Evolutionary conservation across 2,888 invertebrate species (phyloP).

Genomic region (Anarsia innoxiella): DNA sequence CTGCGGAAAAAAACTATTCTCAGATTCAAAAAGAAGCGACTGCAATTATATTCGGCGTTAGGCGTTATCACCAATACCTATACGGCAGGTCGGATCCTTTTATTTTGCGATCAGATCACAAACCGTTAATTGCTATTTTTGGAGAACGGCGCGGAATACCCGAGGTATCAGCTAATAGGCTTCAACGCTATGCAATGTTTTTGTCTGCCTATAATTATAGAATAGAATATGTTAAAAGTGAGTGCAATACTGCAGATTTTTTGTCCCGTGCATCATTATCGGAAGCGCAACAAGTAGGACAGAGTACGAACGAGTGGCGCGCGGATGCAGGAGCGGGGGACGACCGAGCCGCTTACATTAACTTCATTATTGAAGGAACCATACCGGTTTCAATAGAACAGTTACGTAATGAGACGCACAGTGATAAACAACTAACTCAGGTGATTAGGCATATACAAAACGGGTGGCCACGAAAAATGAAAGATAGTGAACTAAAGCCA

Average conservation of each 20-base stretch:
- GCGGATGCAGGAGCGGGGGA: background rate
- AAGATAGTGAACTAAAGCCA: slow-evolving; percentile 14
- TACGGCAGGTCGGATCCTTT: slow-evolving; percentile 20
- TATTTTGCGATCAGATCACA: slow-evolving; percentile 21
- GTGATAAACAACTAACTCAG: slow-evolving; percentile 12
- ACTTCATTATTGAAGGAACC: background rate
- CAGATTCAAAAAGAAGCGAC: slow-evolving; percentile 15
- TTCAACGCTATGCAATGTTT: slow-evolving; percentile 25
- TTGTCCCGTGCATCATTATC: slow-evolving; percentile 17
- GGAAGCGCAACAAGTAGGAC: slow-evolving; percentile 4
- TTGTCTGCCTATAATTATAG: slow-evolving; percentile 23
- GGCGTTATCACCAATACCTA: slow-evolving; percentile 21
- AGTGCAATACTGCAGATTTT: slow-evolving; percentile 16
- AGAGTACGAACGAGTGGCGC: background rate
- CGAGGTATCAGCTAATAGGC: slow-evolving; percentile 23
- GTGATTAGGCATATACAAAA: slow-evolving; percentile 10
- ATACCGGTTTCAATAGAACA: background rate
- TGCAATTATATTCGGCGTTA: slow-evolving; percentile 16
- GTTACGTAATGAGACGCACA: slow-evolving; percentile 10
- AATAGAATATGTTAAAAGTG: slow-evolving; percentile 22
- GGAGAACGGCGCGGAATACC: slow-evolving; percentile 25
- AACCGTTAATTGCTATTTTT: slow-evolving; percentile 25
- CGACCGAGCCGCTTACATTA: too few species aligned
- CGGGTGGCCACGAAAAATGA: slow-evolving; percentile 20
- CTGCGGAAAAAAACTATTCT: slow-evolving; percentile 18